A percentile compares a stretch with the other conserved stretches of the same genome.
phyloP scores from a whole-genome alignment of 2,888 invertebrate species.

The Xanthorhoe spadicearia region DNA sequence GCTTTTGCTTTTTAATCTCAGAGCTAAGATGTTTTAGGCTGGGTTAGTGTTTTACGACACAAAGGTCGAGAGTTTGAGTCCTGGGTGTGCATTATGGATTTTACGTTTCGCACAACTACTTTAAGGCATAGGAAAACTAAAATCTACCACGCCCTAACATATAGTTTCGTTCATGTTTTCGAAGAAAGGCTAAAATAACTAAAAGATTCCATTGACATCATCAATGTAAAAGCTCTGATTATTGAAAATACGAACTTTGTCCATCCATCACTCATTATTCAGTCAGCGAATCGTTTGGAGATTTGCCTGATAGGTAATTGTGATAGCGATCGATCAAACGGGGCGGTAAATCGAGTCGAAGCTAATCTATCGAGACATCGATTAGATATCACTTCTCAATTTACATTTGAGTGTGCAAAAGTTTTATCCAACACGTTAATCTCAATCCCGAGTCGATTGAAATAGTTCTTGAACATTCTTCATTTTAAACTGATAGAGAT shows the following conservation, averaged over 20 bases:
- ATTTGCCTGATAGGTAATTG: constrained; percentile 20
- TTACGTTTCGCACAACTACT: too few species aligned
- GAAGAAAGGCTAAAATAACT: background rate
- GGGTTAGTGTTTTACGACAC: too few species aligned
- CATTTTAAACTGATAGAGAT: too few species aligned
- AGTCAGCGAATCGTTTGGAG: constrained; percentile 3
- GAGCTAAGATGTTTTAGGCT: background rate
- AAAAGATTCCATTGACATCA: background rate
- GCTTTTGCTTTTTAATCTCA: background rate
- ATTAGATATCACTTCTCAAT: constrained; percentile 3
- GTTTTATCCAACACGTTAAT: background rate
- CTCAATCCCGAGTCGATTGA: too few species aligned
- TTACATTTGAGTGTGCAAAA: background rate
- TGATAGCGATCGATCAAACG: constrained; percentile 24
- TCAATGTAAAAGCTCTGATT: background rate
- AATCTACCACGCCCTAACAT: too few species aligned
- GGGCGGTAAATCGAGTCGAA: constrained; percentile 20
- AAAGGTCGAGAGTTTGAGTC: too few species aligned
- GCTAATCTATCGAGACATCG: constrained; percentile 18
- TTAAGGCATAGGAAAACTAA: too few species aligned
- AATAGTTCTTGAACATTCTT: too few species aligned
- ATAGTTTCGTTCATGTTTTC: too few species aligned
- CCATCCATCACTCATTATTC: constrained; percentile 12
- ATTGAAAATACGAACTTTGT: background rate
- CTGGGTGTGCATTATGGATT: too few species aligned